Base-by-base conservation (phyloP, 2,888 invertebrate genomes). In the Gasteruption jaculator region DNA sequence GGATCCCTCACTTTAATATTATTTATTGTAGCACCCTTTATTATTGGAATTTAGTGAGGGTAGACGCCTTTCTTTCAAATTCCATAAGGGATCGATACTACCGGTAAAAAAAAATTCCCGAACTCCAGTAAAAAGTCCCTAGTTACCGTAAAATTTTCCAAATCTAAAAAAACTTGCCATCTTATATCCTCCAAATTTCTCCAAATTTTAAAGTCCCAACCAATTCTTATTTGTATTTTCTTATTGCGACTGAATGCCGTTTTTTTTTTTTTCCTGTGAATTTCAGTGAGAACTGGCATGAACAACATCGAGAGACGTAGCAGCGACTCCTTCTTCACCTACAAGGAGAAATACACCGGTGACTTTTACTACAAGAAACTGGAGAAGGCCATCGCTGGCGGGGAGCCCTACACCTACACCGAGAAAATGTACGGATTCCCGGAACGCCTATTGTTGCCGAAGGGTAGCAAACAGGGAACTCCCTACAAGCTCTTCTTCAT, bases 391-490 rank as follows among this genome's bases (percentile, higher is more conserved):
- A 52, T 62, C 36, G 58, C 61, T 38, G 68, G 67, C 21, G 60
- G 53, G 41, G 65, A 63, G 31, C 65, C 65, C 5, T 65, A 67
- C 53, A 56, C 54, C 1, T 69, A 68, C 54, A 53, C 38, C 43
- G 58, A 64, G 7, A 56, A 50, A 25, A 10, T 51, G 24, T 61
- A 57, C 43, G 61, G 56, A 8, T 76, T 77, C 63, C 81, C 82
- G 7, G 73, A 77, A 45, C 76, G 80, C 51, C 68, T 85, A 33
- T 65, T 79, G 58, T 66, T 85, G 38, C 85, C 85, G 53, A 81
- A 76, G 63, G 85, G 80, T 41, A 76, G 71, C 55, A 68, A 69
- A 52, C 80, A 75, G 30, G 84, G 84, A 42, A 78, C 82, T 78
- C 74, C 75, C 11, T 82, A 74, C 73, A 74, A 79, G 49, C 65